These are phyloP conservation scores for Speoplatyrhinus poulsoni DNA, from an alignment of 2,113 vertebrate genomes.

Conservation along the genomic window DNA sequence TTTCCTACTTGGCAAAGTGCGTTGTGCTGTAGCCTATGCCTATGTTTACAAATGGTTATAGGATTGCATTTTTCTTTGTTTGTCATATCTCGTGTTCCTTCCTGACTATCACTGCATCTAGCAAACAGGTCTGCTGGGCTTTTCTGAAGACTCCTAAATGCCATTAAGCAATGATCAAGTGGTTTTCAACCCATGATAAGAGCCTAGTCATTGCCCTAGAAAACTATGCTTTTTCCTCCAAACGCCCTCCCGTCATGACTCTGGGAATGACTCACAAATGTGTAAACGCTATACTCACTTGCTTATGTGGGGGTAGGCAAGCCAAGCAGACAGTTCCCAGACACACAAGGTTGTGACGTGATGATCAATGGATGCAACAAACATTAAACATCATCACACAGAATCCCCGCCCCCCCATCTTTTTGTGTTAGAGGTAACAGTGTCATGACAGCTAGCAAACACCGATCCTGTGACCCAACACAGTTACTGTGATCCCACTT, in stretches of 20 bases:
- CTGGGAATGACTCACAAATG: conserved; percentile 44
- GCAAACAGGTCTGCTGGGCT: background rate
- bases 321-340: conserved; percentile 41
- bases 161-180: background rate
- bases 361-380: conserved; percentile 30
- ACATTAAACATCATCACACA: background rate
- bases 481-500: background rate
- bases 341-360: conserved; percentile 18
- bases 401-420: background rate
- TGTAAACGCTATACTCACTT: conserved; percentile 4
- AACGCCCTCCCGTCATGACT: conserved; percentile 1
- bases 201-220: conserved; percentile 47
- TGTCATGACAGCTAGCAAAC: background rate
- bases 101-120: conserved; percentile 20
- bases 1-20: conserved; percentile 13
- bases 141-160: conserved; percentile 27
- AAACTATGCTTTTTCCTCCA: conserved; percentile 16
- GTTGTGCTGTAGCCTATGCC: background rate
- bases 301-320: conserved; percentile 22
- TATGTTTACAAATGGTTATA: conserved; percentile 12
- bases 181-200: conserved; percentile 2
- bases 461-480: background rate
- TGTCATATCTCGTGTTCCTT: conserved; percentile 30
- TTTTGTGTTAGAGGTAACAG: background rate
- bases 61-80: conserved; percentile 10